Evolutionary conservation across 37 sponge, comb jelly and placozoan genomes (phyloP).

Genomic region (Cliona cf. orientalis): DNA sequence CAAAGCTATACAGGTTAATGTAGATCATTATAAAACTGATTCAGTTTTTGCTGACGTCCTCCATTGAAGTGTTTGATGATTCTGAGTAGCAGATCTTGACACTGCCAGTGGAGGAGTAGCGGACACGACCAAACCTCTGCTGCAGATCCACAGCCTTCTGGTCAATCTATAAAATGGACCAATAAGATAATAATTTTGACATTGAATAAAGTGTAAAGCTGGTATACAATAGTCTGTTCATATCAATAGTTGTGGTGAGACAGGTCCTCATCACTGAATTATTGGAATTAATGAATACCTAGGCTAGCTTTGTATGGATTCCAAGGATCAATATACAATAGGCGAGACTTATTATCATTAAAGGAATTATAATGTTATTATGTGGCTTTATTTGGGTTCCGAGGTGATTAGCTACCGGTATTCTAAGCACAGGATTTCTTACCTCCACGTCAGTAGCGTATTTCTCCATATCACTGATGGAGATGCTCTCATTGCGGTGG

Average conservation of each 20-base stretch:
- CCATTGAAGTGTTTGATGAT: constrained; percentile 55
- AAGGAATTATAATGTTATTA: too few species aligned
- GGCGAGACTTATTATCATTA: too few species aligned
- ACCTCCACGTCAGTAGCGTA: constrained; percentile 56
- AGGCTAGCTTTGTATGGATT: too few species aligned
- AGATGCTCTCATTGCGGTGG: constrained; percentile 36
- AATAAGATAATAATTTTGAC: too few species aligned
- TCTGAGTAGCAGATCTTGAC: constrained; percentile 53
- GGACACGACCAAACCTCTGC: constrained; percentile 35
- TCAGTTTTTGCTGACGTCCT: constrained; percentile 48
- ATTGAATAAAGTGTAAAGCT: not conserved
- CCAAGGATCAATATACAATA: too few species aligned
- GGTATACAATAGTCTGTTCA: too few species aligned
- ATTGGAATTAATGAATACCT: too few species aligned
- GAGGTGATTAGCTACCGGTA: not conserved
- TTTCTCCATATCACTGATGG: constrained; percentile 61
- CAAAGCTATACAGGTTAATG: too few species aligned
- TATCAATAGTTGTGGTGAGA: too few species aligned
- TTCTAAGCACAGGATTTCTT: not conserved
- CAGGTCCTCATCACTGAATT: too few species aligned
- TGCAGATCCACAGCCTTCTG: constrained; percentile 29
- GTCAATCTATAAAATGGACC: too few species aligned
- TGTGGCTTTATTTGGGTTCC: not conserved
- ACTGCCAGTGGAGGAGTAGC: constrained; percentile 63
- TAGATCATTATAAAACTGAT: too few species aligned